Conservation (phyloP, 2,113 vertebrate genomes). For the Melanotaenia duboulayi region DNA sequence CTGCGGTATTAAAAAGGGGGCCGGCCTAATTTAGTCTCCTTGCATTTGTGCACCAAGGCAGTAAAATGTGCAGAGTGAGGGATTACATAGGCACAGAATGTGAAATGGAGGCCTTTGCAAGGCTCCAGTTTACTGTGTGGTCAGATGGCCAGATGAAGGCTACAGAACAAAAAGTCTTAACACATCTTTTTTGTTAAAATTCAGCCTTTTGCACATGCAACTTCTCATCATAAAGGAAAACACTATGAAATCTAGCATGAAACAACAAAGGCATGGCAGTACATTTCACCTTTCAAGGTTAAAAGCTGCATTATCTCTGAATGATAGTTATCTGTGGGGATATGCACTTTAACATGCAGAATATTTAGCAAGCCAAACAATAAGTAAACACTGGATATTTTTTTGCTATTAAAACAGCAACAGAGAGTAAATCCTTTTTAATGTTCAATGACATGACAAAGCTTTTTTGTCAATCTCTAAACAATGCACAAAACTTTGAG, state of each 20-base stretch:
- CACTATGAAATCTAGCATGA: neutral
- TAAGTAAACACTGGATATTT: neutral
- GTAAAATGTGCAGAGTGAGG: slow-evolving; percentile 79
- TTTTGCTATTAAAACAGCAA: neutral
- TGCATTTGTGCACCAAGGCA: slow-evolving; percentile 81
- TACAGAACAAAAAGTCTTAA: slow-evolving; percentile 33
- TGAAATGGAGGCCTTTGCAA: slow-evolving; percentile 33
- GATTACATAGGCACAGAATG: slow-evolving; percentile 24
- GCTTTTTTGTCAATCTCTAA: too few relatives aligned
- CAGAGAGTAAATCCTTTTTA: neutral
- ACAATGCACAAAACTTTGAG: too few relatives aligned
- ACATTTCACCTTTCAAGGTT: too few relatives aligned
- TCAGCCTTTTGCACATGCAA: slow-evolving; percentile 22
- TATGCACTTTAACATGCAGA: neutral
- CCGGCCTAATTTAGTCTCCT: slow-evolving; percentile 88
- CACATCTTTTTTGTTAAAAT: slow-evolving; percentile 40
- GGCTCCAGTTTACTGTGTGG: slow-evolving; percentile 34
- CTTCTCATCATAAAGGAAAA: neutral
- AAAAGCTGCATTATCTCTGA: neutral
- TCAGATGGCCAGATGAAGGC: slow-evolving; percentile 38
- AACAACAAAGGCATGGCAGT: neutral
- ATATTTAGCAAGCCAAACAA: neutral
- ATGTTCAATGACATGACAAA: too few relatives aligned
- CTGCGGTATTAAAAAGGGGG: slow-evolving; percentile 83
- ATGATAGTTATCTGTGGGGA: neutral